Evolutionary conservation across 2,888 invertebrate species (phyloP).

Genomic region (Dynastes tityus): DNA sequence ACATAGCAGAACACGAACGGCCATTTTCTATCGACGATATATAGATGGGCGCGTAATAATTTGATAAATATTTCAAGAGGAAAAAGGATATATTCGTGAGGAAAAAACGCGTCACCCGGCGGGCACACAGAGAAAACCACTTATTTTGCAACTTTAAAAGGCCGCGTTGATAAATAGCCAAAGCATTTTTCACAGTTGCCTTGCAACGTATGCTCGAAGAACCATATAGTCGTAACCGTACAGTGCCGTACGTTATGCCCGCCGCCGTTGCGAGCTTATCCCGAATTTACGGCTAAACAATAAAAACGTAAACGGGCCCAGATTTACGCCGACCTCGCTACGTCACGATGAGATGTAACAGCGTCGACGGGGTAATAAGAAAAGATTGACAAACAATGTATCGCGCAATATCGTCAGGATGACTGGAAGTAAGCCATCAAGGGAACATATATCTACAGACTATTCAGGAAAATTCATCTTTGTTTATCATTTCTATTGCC

Average conservation of each 20-base stretch:
- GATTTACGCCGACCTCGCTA: slow-evolving; percentile 7
- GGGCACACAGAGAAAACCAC: slow-evolving; percentile 42
- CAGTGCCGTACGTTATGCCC: background rate
- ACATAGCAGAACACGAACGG: background rate
- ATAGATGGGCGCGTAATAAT: background rate
- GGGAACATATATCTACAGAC: background rate
- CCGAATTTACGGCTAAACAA: slow-evolving; percentile 33
- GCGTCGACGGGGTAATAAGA: slow-evolving; percentile 11
- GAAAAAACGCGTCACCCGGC: slow-evolving; percentile 5
- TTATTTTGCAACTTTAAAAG: slow-evolving; percentile 36
- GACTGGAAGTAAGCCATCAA: background rate
- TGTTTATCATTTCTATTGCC: no score
- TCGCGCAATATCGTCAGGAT: background rate
- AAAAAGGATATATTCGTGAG: background rate
- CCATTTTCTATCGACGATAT: slow-evolving; percentile 4
- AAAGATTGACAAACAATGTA: background rate
- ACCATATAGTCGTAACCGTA: slow-evolving; percentile 2
- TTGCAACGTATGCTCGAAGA: slow-evolving; percentile 17
- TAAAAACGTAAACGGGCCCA: slow-evolving; percentile 25
- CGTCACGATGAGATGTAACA: slow-evolving; percentile 12
- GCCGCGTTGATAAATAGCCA: slow-evolving; percentile 18
- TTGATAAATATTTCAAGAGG: slow-evolving; percentile 23
- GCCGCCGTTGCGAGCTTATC: slow-evolving; percentile 12
- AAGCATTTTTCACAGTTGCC: slow-evolving; percentile 33
- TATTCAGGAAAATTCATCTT: background rate